Conservation (phyloP, 2,797 vertebrate species). For the Thaleichthys pacificus region DNA sequence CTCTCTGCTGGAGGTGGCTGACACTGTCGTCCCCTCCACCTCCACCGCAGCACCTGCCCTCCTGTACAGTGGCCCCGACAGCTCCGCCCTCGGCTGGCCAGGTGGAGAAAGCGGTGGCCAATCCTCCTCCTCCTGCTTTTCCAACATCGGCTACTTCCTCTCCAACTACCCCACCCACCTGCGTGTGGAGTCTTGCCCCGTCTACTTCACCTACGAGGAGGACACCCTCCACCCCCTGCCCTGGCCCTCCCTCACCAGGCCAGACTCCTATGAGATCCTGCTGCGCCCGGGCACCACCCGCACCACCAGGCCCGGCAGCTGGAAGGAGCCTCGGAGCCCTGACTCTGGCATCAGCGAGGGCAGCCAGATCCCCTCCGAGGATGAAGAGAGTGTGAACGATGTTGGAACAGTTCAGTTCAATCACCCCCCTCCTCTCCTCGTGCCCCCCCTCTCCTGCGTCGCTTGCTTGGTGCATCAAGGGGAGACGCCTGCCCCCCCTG, state of each 20-base stretch:
- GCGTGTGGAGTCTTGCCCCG: conserved; percentile 27
- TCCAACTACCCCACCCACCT: conserved; percentile 42
- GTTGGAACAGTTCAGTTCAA: conserved; percentile 20
- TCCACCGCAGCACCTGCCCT: conserved; percentile 2
- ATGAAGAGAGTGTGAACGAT: conserved; percentile 11
- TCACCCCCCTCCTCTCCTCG: conserved; percentile 18
- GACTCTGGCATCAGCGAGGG: conserved; percentile 66
- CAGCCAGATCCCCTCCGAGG: conserved; percentile 4
- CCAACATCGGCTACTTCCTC: conserved; percentile 72
- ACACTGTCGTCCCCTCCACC: conserved; percentile 10
- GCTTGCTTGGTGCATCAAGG: neutral
- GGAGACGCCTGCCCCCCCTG: conserved; percentile 6
- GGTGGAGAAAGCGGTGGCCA: conserved; percentile 9
- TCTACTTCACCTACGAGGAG: conserved; percentile 63
- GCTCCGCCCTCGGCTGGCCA: neutral
- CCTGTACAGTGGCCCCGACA: neutral
- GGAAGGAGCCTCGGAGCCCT: conserved; percentile 55
- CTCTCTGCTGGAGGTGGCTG: conserved; percentile 59
- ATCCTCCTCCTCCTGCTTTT: conserved; percentile 63
- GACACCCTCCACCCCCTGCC: conserved; percentile 22
- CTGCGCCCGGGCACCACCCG: neutral
- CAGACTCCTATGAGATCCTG: conserved; percentile 49
- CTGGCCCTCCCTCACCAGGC: conserved; percentile 6
- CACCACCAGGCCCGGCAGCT: neutral
- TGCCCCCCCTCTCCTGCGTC: conserved; percentile 41